These are phyloP conservation scores for Osmerus eperlanus DNA, from an alignment of 2,113 vertebrate species.

Conservation along the genomic window DNA sequence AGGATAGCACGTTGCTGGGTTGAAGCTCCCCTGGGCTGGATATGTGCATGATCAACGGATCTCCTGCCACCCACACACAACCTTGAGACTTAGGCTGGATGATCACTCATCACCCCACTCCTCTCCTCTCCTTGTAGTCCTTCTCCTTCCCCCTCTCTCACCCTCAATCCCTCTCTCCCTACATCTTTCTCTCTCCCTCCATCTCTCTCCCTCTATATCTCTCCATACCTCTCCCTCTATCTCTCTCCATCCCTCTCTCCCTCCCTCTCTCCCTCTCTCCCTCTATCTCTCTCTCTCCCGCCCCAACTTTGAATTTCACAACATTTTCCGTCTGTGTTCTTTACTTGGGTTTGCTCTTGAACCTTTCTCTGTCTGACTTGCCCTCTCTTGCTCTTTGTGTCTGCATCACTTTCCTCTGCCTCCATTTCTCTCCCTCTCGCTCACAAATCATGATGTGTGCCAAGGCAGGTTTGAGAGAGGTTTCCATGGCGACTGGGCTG, in stretches of 20 bases:
- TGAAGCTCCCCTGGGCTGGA: background rate
- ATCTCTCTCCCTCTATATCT: background rate
- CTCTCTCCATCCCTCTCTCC: background rate
- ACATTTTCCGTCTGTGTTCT: too few species aligned
- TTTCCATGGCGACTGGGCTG: constrained; percentile 55
- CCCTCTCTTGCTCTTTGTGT: background rate
- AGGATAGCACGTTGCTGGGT: constrained; percentile 24
- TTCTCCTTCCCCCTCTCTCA: background rate
- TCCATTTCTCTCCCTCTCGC: background rate
- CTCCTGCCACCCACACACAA: constrained; percentile 5
- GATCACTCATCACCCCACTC: background rate
- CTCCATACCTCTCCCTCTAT: background rate
- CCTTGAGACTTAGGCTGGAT: too few species aligned
- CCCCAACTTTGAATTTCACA: too few species aligned
- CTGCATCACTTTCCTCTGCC: background rate
- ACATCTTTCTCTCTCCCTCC: background rate
- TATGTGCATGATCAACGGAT: background rate
- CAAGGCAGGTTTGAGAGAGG: constrained; percentile 38
- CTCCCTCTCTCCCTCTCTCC: background rate
- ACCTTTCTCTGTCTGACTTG: too few species aligned
- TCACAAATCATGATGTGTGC: constrained; percentile 5
- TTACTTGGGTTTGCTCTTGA: too few species aligned
- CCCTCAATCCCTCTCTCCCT: background rate
- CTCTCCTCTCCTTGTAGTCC: too few species aligned
- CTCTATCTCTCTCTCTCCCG: constrained; percentile 2